Percentiles rank a stretch among this genome's conserved stretches.
Conservation (phyloP, 1,140 invertebrate species). For the Drosophila pectinifera region DNA sequence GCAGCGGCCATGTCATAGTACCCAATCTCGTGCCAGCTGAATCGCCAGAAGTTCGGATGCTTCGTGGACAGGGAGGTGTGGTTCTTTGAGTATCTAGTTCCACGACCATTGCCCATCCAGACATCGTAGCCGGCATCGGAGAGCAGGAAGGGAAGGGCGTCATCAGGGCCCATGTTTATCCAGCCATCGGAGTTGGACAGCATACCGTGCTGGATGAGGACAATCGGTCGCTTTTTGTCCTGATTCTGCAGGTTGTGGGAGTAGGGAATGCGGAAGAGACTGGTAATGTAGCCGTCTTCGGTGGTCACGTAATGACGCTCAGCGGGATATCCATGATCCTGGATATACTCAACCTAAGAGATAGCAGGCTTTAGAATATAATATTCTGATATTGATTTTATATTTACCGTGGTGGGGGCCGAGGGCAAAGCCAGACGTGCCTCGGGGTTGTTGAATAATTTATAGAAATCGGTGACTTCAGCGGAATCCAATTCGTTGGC, state of each 20-base stretch:
- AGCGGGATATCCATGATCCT: conserved; percentile 84
- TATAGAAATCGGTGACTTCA: conserved; percentile 26
- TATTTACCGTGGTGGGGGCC: conserved; percentile 40
- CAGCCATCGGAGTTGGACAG: conserved; percentile 86
- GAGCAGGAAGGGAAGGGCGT: conserved; percentile 86
- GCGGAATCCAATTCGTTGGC: neutral
- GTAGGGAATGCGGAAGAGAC: conserved; percentile 85
- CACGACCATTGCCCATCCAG: conserved; percentile 90
- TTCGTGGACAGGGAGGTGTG: conserved; percentile 85
- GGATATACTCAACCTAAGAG: conserved; percentile 14
- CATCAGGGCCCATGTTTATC: conserved; percentile 85
- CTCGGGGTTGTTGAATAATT: conserved; percentile 46
- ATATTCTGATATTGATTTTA: neutral
- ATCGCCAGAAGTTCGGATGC: conserved; percentile 80
- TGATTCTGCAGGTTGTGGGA: conserved; percentile 57
- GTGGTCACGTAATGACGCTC: conserved; percentile 86
- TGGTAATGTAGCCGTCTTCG: conserved; percentile 86
- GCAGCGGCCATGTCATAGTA: conserved; percentile 89
- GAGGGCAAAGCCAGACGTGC: conserved; percentile 26
- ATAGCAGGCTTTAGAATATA: too few relatives aligned
- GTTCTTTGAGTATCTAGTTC: conserved; percentile 87
- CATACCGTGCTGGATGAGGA: conserved; percentile 89
- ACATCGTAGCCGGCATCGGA: conserved; percentile 90
- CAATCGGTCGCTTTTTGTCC: conserved; percentile 67
- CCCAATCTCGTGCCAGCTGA: conserved; percentile 90